phyloP scores from a whole-genome alignment of 2,888 invertebrate genomes.

The Hedya salicella region DNA sequence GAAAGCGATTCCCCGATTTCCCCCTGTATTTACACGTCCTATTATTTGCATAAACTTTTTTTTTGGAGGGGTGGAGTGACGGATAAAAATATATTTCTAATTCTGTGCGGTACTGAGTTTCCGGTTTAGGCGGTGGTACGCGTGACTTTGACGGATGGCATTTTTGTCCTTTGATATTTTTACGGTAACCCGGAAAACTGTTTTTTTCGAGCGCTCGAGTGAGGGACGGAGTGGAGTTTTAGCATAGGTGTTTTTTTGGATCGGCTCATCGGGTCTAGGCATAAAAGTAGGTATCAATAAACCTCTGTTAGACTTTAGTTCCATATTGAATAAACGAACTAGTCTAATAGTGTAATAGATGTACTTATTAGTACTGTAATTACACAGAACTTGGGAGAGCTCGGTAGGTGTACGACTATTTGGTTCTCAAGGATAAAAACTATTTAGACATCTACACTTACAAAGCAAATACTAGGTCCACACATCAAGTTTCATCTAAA shows the following conservation, averaged over 20 bases:
- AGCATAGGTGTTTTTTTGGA: conserved; percentile 18
- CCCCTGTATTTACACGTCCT: conserved; percentile 81
- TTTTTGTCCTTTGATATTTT: conserved; percentile 73
- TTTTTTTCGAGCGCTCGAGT: conserved; percentile 20
- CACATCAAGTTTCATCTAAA: too few relatives aligned
- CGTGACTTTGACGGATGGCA: conserved; percentile 77
- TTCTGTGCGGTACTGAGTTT: conserved; percentile 75
- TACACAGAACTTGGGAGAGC: too few relatives aligned
- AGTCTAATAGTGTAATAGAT: background rate
- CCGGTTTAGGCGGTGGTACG: conserved; percentile 68
- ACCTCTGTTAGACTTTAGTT: background rate
- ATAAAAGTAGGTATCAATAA: background rate
- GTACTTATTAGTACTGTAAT: too few relatives aligned
- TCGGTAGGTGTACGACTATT: too few relatives aligned
- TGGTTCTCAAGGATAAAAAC: too few relatives aligned
- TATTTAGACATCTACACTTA: too few relatives aligned
- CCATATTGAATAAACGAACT: background rate
- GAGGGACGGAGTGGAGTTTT: conserved; percentile 11
- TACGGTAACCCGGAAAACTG: conserved; percentile 53
- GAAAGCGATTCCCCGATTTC: conserved; percentile 60
- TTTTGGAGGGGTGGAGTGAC: conserved; percentile 67
- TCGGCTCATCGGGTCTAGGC: background rate
- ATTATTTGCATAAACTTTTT: conserved; percentile 83
- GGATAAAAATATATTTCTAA: conserved; percentile 84
- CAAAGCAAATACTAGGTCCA: too few relatives aligned